Evolutionary conservation across 92 coral and sea anemone species (phyloP).

Genomic region (Paramuricea clavata): DNA sequence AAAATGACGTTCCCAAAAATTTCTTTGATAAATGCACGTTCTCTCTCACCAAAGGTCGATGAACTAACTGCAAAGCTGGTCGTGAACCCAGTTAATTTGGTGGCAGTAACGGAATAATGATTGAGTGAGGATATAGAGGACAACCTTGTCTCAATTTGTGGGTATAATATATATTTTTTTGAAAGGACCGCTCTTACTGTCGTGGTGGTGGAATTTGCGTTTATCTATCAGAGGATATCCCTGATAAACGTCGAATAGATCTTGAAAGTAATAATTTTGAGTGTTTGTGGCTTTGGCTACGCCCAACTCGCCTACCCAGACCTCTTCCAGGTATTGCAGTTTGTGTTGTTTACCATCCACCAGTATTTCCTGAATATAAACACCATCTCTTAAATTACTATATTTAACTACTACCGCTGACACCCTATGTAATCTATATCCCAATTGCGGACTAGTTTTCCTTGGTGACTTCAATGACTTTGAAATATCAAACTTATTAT

Average conservation of each 20-base stretch:
- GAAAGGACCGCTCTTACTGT: too few relatives aligned
- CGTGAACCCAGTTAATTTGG: slow-evolving; percentile 5
- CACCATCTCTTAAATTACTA: slow-evolving; percentile 36
- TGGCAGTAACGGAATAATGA: too few relatives aligned
- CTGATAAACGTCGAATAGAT: not conserved
- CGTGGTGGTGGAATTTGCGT: not conserved
- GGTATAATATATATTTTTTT: too few relatives aligned
- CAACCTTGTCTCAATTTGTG: too few relatives aligned
- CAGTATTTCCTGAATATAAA: slow-evolving; percentile 32
- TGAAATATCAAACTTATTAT: not conserved
- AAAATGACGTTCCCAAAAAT: slow-evolving; percentile 16
- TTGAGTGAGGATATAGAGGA: too few relatives aligned
- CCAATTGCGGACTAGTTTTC: slow-evolving; percentile 31
- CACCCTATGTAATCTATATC: slow-evolving; percentile 24
- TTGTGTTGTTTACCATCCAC: not conserved
- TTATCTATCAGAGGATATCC: not conserved
- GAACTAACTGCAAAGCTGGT: slow-evolving; percentile 34
- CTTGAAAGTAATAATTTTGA: not conserved
- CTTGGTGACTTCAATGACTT: slow-evolving; percentile 55
- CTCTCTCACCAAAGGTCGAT: slow-evolving; percentile 45
- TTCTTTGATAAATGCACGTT: slow-evolving; percentile 37
- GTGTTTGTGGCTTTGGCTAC: not conserved
- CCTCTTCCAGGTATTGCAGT: not conserved
- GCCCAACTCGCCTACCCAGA: not conserved
- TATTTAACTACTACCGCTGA: slow-evolving; percentile 41